A percentile compares a stretch with the other conserved stretches of the same genome.
Evolutionary conservation across 2,888 invertebrate genomes (phyloP).

Genomic region (Pristionchus maxplancki): DNA sequence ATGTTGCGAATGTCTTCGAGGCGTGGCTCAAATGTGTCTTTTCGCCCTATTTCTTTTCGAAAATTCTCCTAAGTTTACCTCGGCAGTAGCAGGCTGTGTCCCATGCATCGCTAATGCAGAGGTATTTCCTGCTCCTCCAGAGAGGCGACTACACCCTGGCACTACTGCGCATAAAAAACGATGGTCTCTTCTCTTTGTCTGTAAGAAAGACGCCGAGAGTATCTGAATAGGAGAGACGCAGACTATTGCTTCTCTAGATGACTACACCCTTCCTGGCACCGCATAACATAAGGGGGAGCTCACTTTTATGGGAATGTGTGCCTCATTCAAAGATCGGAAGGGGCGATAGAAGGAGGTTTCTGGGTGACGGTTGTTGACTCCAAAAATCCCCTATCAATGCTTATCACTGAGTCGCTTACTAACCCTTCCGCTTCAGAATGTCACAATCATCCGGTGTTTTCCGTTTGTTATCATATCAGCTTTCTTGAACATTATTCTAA

Average conservation of each 20-base stretch:
- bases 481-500: neutral
- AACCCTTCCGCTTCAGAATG: neutral
- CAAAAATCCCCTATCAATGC: neutral
- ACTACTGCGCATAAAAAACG: too few relatives aligned
- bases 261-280: neutral
- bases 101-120: neutral
- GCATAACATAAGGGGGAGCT: neutral
- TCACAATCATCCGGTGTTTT: neutral
- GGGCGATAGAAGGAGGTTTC: neutral
- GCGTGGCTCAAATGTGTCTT: too few relatives aligned
- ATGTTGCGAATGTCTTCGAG: neutral
- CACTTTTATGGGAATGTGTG: conserved; percentile 30
- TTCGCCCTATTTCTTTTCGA: too few relatives aligned
- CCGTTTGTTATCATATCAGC: neutral
- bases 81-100: neutral
- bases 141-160: neutral
- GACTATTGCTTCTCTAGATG: too few relatives aligned
- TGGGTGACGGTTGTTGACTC: neutral
- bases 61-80: neutral
- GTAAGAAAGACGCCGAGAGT: neutral
- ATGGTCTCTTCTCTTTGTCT: neutral
- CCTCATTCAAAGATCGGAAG: neutral
- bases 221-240: neutral
- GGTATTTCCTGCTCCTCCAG: neutral
- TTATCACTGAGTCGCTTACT: neutral